phyloP scores from a whole-genome alignment of 2,888 invertebrate genomes.

The Ophioninae sp. region DNA sequence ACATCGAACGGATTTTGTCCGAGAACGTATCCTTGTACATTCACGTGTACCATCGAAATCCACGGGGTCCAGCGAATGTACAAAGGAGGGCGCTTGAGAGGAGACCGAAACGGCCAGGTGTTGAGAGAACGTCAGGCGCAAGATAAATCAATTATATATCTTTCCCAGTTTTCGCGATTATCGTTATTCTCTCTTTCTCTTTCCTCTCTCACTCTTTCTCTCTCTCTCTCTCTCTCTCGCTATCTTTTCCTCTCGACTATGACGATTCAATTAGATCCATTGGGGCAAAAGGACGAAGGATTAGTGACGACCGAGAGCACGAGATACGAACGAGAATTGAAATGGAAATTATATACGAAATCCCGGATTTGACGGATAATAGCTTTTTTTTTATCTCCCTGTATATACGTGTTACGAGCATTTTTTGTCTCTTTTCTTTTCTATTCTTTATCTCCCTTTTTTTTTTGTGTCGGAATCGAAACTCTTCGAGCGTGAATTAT shows the following conservation, averaged over 20 bases:
- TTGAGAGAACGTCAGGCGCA: slow-evolving; percentile 24
- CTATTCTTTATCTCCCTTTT: neutral
- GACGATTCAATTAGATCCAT: neutral
- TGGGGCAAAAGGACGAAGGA: neutral
- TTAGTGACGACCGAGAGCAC: neutral
- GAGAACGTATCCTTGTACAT: slow-evolving; percentile 40
- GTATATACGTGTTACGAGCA: neutral
- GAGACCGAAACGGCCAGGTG: slow-evolving; percentile 19
- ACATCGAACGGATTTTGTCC: slow-evolving; percentile 36
- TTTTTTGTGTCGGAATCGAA: too few relatives aligned
- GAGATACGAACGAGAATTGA: neutral
- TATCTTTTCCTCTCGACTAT: neutral
- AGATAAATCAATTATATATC: slow-evolving; percentile 61
- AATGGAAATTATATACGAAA: slow-evolving; percentile 13
- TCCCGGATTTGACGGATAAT: neutral
- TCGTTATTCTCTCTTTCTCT: slow-evolving; percentile 34
- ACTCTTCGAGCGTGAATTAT: too few relatives aligned
- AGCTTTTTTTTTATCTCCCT: neutral
- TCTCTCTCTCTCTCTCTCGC: neutral
- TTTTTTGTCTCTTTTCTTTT: too few relatives aligned
- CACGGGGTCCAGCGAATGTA: slow-evolving; percentile 13
- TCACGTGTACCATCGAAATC: slow-evolving; percentile 38
- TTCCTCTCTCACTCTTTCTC: neutral
- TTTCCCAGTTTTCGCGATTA: slow-evolving; percentile 52
- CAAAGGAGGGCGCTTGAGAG: neutral